Base-by-base conservation (phyloP, 1,140 invertebrate genomes). In the Oscheius sp. region DNA sequence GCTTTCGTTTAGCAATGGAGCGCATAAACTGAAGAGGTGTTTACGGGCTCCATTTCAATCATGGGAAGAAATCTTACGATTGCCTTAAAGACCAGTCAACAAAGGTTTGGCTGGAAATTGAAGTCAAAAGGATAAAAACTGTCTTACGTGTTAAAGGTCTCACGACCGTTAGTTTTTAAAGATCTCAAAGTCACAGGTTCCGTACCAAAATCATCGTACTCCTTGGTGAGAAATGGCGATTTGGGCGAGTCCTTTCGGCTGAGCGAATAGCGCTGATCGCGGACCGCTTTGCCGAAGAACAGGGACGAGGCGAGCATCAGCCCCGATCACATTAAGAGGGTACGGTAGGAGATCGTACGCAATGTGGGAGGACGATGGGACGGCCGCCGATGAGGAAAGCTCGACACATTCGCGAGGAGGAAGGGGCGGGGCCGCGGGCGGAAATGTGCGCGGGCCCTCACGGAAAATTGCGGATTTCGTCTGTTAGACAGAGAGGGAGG, bases 201-300 rank as follows among this genome's bases (percentile, higher is more conserved):
- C 66, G 31, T 62, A 68, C 66, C 31, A 20, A 31, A 46, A 15
- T 29, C 46, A 3, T 59, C 28, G 46, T 68, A 68, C 28, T 65
- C 66, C 46, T 62, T 55, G 46, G 66, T 68, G 58, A 68, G 58
- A 26, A 66, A 68, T 3, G 26, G 45, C 3, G 66, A 68, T 13
- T 38, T 42, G 29, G 45, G 46, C 66, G 55, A 59, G 26, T 68
- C 45, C 20, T 29, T 65, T 18, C 66, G 49, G 7, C 49, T 26
- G 49, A 55, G 28, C 49, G 49, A 55, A 26, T 55, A 55, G 42
- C 34, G 69, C 69, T 70, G 42, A 28, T 74, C 68, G 26, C 63
- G 38, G 35, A 74, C 63, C 18, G 71, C 67, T 63, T 74, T 73
- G 26, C 63, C 63, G 34, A 74, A 73, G 68, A 74, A 74, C 23